phyloP scores from a whole-genome alignment of 2,888 invertebrate genomes.

The Papilio elwesi region DNA sequence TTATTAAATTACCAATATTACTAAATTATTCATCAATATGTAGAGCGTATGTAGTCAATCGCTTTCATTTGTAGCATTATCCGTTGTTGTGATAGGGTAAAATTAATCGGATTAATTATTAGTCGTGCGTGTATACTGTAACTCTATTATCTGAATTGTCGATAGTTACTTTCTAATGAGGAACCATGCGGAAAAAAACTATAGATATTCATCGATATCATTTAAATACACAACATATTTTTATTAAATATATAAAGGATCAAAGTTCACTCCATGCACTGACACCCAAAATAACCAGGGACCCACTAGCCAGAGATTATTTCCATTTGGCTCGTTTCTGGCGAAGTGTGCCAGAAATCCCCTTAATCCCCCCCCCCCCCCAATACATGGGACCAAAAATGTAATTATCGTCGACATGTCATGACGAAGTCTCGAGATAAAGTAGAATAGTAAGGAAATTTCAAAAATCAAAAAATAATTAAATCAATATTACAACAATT shows the following conservation, averaged over 20 bases:
- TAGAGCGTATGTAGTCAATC: slow-evolving; percentile 50
- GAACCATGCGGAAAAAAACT: background rate
- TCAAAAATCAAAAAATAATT: too few relatives aligned
- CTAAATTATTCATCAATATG: slow-evolving; percentile 10
- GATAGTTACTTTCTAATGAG: slow-evolving; percentile 8
- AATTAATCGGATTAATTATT: slow-evolving; percentile 33
- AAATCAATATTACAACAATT: too few relatives aligned
- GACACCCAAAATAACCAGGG: too few relatives aligned
- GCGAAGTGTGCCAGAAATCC: too few relatives aligned
- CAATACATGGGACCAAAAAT: too few relatives aligned
- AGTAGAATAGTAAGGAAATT: too few relatives aligned
- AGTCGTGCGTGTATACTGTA: slow-evolving; percentile 8
- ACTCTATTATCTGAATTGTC: slow-evolving; percentile 22
- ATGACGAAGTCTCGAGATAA: too few relatives aligned
- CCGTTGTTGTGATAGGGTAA: slow-evolving; percentile 24
- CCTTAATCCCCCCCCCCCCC: too few relatives aligned
- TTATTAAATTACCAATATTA: slow-evolving; percentile 1
- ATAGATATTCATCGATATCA: slow-evolving; percentile 2
- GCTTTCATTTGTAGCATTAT: slow-evolving; percentile 30
- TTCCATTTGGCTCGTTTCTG: too few relatives aligned
- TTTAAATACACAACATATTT: background rate
- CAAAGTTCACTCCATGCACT: too few relatives aligned
- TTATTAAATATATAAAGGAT: background rate
- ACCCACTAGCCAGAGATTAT: too few relatives aligned
- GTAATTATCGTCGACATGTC: too few relatives aligned